A percentile compares a stretch with the other conserved stretches of the same genome.
Conservation (phyloP, 1,140 invertebrate species). For the Drosophila ambigua region DNA sequence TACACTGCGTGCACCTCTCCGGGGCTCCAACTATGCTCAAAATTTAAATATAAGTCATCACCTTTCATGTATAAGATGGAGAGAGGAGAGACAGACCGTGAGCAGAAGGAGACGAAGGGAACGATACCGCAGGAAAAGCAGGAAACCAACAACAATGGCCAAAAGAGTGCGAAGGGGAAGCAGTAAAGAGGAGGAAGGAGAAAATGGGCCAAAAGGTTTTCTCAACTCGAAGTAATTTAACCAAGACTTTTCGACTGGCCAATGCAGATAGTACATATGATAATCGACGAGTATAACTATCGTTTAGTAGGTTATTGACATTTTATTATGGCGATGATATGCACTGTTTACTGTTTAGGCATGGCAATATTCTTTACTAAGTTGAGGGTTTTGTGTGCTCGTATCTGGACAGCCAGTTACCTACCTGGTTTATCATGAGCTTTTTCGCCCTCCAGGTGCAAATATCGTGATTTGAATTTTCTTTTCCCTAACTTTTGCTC, state of each 20-base stretch:
- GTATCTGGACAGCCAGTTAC: no score
- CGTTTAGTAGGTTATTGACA: no score
- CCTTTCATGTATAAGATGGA: conserved; percentile 53
- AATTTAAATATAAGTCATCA: conserved; percentile 65
- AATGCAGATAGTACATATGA: no score
- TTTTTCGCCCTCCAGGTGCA: conserved; percentile 52
- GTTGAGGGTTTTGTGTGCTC: no score
- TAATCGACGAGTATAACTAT: no score
- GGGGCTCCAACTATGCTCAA: neutral
- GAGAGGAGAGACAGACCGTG: conserved; percentile 1
- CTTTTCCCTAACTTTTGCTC: conserved; percentile 39
- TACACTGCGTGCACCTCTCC: neutral
- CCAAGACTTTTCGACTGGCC: conserved; percentile 30
- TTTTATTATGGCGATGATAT: no score
- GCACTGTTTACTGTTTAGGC: no score
- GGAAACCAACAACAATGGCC: neutral
- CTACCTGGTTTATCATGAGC: no score
- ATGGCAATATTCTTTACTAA: no score
- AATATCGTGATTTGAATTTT: conserved; percentile 71
- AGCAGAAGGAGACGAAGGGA: conserved; percentile 21
- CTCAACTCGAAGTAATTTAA: conserved; percentile 43
- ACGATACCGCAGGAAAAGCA: neutral
- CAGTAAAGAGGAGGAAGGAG: neutral
- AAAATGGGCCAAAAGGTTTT: conserved; percentile 29
- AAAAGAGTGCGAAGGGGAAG: neutral